Conservation (phyloP, 1,140 invertebrate genomes). For the Leptoteleia sp. region DNA sequence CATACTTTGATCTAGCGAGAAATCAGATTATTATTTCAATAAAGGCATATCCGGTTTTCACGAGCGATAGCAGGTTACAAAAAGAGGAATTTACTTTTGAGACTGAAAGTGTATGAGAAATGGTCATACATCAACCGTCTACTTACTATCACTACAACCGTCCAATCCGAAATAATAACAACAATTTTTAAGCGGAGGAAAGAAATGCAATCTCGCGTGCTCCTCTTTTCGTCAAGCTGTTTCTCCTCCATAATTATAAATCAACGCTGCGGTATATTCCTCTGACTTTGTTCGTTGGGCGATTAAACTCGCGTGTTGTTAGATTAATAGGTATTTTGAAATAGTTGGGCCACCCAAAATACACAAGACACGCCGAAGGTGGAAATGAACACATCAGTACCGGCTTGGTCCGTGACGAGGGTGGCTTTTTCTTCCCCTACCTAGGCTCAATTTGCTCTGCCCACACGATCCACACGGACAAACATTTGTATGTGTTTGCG, state of each 20-base stretch:
- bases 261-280: conserved; percentile 1
- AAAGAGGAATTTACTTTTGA: no score
- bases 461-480: no score
- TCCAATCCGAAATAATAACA: conserved; percentile 1
- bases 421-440: conserved; percentile 21
- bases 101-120: no score
- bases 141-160: no score
- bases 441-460: conserved; percentile 8
- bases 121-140: no score
- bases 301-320: conserved; percentile 36
- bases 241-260: conserved; percentile 17
- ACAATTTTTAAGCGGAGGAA: not conserved
- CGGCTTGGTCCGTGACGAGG: conserved; percentile 45
- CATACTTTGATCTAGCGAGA: no score
- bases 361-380: conserved; percentile 39
- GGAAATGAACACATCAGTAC: conserved; percentile 63
- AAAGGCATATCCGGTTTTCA: no score
- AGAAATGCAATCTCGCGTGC: conserved; percentile 1
- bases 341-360: conserved; percentile 46
- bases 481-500: conserved; percentile 2
- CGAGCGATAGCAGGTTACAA: no score
- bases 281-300: conserved; percentile 1
- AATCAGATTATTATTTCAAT: no score
- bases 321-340: conserved; percentile 53
- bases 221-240: conserved; percentile 22